Evolutionary conservation across 2,797 vertebrate genomes (phyloP), one percentile per base, ranked within the genome.

Genomic region (Apodemus agrarius): DNA sequence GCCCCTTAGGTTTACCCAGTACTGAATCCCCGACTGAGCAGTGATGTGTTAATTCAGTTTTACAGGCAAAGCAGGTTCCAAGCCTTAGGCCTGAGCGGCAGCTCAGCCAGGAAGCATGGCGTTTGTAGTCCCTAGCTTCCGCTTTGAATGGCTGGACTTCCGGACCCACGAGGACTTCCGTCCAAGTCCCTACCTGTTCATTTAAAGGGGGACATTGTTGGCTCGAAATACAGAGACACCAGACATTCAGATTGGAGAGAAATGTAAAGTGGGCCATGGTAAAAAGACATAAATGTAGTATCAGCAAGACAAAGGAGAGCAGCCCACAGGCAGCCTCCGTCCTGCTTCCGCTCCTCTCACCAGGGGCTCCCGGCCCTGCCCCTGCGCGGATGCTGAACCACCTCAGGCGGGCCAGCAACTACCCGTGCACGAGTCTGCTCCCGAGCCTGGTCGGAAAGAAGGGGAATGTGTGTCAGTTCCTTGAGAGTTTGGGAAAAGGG

Each of bases 191-290:
- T 78, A 17, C 67, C 21, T 54, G 46, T 37, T 83, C n/a, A 89
- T 89, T 43, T 94, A 7, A 46, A 90, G 63, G 93, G 37, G 52
- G 17, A 93, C 69, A 67, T 72, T 80, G 37, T 90, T 78, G 21
- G 81, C n/a, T 34, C 1, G 2, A 19, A 84, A 69, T 40, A 76
- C 49, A 74, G 37, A 83, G 21, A 74, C 29, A 6, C 69, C 63
- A 74, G 91, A 61, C 67, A 22, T 31, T 93, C 24, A 84, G 29
- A 29, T 80, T 76, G 72, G 65, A 93, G 52, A 96, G 85, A 86
- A 29, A 83, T 24, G 9, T 63, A 54, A 83, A 82, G 22, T 80
- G 34, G 43, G 26, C 82, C 89, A 78, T 4, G 46, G 17, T 40
- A 31, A 90, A 65, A 78, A 97, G 31, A 59, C 63, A 31, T 31